A percentile compares a stretch with the other conserved stretches of the same genome.
Evolutionary conservation across 2,888 invertebrate species (phyloP).

Genomic region (Thera obeliscata): DNA sequence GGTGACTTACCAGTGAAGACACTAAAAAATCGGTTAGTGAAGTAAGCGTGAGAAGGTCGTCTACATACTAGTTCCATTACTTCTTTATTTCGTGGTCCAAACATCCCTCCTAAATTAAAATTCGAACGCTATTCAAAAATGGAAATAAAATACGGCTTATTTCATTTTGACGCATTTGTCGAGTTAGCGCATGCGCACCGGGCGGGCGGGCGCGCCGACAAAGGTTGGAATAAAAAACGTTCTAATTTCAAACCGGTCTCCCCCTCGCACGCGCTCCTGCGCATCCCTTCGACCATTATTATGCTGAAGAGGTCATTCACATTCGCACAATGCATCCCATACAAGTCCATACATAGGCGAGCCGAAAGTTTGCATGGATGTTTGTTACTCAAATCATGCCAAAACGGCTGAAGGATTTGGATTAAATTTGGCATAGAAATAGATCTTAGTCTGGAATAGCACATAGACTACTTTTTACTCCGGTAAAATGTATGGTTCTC

Average conservation of each 20-base stretch:
- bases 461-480: too few relatives aligned
- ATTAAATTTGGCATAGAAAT: too few relatives aligned
- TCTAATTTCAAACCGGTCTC: constrained; percentile 84
- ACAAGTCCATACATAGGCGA: constrained; percentile 60
- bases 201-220: constrained; percentile 81
- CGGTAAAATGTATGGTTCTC: too few relatives aligned
- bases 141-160: constrained; percentile 81
- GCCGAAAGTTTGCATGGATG: too few relatives aligned
- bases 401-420: too few relatives aligned
- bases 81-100: too few relatives aligned
- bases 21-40: too few relatives aligned
- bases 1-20: too few relatives aligned
- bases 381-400: too few relatives aligned
- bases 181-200: constrained; percentile 82
- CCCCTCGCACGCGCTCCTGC: constrained; percentile 80
- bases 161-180: constrained; percentile 82
- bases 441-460: too few relatives aligned
- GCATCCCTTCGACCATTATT: constrained; percentile 81
- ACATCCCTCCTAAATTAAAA: constrained; percentile 61
- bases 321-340: constrained; percentile 71
- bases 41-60: too few relatives aligned
- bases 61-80: too few relatives aligned
- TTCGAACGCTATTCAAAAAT: constrained; percentile 69
- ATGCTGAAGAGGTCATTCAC: constrained; percentile 84
- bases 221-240: constrained; percentile 79